Base-by-base conservation (phyloP, 2,888 invertebrate species). In the Apantesis nais region DNA sequence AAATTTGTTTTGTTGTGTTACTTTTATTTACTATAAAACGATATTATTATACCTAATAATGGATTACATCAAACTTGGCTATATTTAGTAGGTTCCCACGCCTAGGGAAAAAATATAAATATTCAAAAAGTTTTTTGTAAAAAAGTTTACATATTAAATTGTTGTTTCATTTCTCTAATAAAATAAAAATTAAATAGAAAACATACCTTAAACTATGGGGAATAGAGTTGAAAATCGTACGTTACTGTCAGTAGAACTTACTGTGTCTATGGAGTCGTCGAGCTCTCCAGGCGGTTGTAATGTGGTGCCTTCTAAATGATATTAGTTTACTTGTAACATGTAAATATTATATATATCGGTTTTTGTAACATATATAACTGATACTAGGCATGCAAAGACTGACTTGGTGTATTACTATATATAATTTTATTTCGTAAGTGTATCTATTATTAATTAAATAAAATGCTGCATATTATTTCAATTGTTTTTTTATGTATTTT, bases 351-450 rank as follows among this genome's bases (percentile, higher is more conserved):
- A 75, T 77, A 74, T 73, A 81, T 78, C 76, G 80, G 80, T 83
- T 83, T 85, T 82, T 85, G 85, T 88, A 86, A 83, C 82, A 88
- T 89, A 88, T 89, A 89, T 90, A 92, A 93, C 92, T 92, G 91
- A 92, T 91, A 90, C 90, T 92, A 93, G 91, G 92, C 93, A 93
- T 94, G 93, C 92, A 93, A 95, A 95, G 95, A 95, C 95, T 94
- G 95, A 95, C 94, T 94, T 93, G 92, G 92, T 93, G 91, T 94
- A 93, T 90, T 90, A 89, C 86, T 85, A 89, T 82, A 88, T 85
- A 75, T 84, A 90, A 88, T 90, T 86, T 87, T 90, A 90, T 87
- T 89, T 88, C 81, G 66, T 89, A 91, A 91, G 88, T 87, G 84
- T 93, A 90, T 91, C 89, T 90, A 91, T 90, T 90, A 91, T 80